These are phyloP conservation scores for Nematolebias whitei DNA, from an alignment of 2,113 vertebrate genomes.

Conservation along the genomic window DNA sequence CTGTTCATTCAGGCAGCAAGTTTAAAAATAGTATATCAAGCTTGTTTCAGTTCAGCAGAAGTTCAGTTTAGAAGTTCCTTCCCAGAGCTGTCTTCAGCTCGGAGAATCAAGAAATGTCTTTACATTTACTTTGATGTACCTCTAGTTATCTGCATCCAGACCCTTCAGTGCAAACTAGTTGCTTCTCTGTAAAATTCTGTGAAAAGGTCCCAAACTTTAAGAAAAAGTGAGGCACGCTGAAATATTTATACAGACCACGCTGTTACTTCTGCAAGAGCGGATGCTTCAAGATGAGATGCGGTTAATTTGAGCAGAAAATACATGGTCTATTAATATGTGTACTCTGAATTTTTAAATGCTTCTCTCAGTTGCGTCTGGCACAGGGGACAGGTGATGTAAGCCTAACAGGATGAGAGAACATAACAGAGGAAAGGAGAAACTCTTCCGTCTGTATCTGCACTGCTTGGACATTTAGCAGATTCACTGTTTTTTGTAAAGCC, in stretches of 20 bases:
- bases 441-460: background rate
- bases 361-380: conserved; percentile 37
- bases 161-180: conserved; percentile 29
- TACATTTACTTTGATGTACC: conserved; percentile 31
- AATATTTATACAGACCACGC: conserved; percentile 64
- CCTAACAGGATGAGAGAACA: conserved; percentile 6
- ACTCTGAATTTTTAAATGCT: conserved; percentile 62
- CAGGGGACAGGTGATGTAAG: conserved; percentile 53
- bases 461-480: conserved; percentile 9
- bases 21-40: background rate
- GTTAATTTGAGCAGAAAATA: conserved; percentile 68
- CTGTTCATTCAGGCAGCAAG: background rate
- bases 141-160: conserved; percentile 36
- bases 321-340: conserved; percentile 66
- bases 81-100: background rate
- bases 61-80: conserved; percentile 31
- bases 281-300: conserved; percentile 45
- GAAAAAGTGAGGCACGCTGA: conserved; percentile 38
- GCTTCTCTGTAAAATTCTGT: conserved; percentile 36
- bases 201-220: conserved; percentile 33
- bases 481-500: background rate
- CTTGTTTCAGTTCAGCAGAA: conserved; percentile 35
- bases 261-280: conserved; percentile 47
- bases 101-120: background rate
- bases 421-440: conserved; percentile 2